Evolutionary conservation across 2,888 invertebrate species (phyloP).

Genomic region (Acrobasis repandana): DNA sequence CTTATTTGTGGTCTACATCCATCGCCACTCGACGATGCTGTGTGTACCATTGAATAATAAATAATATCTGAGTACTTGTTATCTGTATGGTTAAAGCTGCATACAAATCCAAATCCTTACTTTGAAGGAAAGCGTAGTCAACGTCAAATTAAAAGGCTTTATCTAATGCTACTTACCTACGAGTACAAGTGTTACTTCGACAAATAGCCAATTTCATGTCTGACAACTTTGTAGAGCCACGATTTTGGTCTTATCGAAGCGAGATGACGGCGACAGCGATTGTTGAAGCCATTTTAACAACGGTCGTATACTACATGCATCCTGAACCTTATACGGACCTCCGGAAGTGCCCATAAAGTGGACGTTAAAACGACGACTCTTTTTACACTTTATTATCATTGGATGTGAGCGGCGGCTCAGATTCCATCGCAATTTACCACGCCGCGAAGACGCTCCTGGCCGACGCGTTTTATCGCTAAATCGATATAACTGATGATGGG

Average conservation of each 20-base stretch:
- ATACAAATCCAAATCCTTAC: too few relatives aligned
- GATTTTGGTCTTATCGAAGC: slow-evolving; percentile 36
- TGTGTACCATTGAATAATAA: too few relatives aligned
- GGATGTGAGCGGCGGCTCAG: slow-evolving; percentile 79
- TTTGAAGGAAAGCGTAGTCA: too few relatives aligned
- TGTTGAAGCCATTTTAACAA: slow-evolving; percentile 63
- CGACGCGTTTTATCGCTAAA: slow-evolving; percentile 72
- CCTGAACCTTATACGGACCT: slow-evolving; percentile 69
- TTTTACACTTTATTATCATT: slow-evolving; percentile 83
- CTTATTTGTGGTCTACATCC: too few relatives aligned
- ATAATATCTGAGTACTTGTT: too few relatives aligned
- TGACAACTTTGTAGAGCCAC: slow-evolving; percentile 6
- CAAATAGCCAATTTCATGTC: neutral
- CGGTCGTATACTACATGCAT: slow-evolving; percentile 66
- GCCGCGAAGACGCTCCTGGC: slow-evolving; percentile 63
- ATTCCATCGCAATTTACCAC: slow-evolving; percentile 76
- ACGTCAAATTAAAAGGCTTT: too few relatives aligned
- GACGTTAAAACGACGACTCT: slow-evolving; percentile 80
- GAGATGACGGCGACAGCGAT: slow-evolving; percentile 53
- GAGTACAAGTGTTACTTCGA: neutral
- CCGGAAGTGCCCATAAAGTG: slow-evolving; percentile 78
- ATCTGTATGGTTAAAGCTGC: too few relatives aligned
- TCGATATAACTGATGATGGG: slow-evolving; percentile 74
- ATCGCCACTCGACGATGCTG: too few relatives aligned
- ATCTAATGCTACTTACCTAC: neutral